Evolutionary conservation across 37 sponge, comb jelly and placozoan species (phyloP), one percentile per base, ranked within the genome.

Genomic region (Axinella damicornis): DNA sequence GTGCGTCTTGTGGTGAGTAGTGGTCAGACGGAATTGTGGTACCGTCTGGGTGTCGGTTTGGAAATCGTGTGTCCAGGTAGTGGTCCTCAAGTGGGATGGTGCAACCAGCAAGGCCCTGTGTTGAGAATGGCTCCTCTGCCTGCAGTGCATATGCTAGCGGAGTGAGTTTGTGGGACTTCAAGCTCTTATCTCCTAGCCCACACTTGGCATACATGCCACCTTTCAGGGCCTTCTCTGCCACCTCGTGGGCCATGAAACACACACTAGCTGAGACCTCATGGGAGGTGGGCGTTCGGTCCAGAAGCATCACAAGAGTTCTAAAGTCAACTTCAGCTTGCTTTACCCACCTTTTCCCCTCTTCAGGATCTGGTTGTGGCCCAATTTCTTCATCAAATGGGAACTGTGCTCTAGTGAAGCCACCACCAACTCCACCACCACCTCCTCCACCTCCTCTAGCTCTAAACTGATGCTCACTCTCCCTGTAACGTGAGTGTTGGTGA

Each of bases 211-310:
- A 52, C 35, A 80, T 66, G 11, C 72, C 81, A 57, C 83, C 89
- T 66, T 89, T 89, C 37, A 90, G 71, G 32, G 81, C 80, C 53
- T 90, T 90, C 69, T 79, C 81, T 21, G 76, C 74, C 4, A 89
- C 79, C 55, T 89, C 73, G 72, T 83, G 84, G 13, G 84, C 68
- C 65, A 83, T 65, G 41, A 89, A 89, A 64, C 78, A 78, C 2
- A 83, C 79, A 62, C 38, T 31, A 12, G 6, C 46, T 46, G 46
- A 46, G 46, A 46, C 46, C 46, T 46, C 46, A 12, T 46, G 46
- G 46, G 46, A 12, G 46, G 46, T 46, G 9, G 46, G 9, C 9
- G 46, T 46, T 46, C 46, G 46, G 9, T 46, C 9, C 9, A 46
- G 46, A 46, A 46, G 46, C 9, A 46, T 46, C 46, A 46, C 9